A percentile compares a stretch with the other conserved stretches of the same genome.
These are phyloP conservation scores for Apamea monoglypha DNA, from an alignment of 2,888 invertebrate species.

Conservation along the genomic window DNA sequence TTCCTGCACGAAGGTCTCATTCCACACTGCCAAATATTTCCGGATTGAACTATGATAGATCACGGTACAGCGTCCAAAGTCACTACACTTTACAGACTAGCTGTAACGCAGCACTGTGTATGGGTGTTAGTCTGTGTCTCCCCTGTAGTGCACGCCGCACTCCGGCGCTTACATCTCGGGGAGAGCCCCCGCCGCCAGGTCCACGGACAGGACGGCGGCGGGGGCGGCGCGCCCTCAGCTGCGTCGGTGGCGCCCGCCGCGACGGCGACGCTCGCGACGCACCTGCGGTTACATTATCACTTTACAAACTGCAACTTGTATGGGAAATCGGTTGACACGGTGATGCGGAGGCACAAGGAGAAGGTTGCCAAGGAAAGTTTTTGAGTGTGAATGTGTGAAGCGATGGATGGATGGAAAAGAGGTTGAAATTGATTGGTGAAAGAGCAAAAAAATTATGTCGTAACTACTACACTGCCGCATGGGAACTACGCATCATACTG, in stretches of 20 bases:
- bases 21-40: neutral
- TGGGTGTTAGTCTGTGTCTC: neutral
- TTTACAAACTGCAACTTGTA: neutral
- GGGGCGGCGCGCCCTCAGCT: conserved; percentile 90
- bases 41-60: neutral
- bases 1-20: neutral
- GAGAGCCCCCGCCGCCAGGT: conserved; percentile 85
- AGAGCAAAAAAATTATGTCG: too few species aligned
- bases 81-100: neutral
- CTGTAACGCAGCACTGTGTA: neutral
- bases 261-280: conserved; percentile 79
- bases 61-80: neutral
- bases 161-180: conserved; percentile 9
- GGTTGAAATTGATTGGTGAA: too few species aligned
- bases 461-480: too few species aligned
- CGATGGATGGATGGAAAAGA: too few species aligned
- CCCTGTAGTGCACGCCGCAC: neutral
- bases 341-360: neutral
- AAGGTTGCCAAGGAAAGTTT: neutral
- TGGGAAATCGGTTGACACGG: neutral
- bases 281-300: neutral
- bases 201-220: conserved; percentile 86
- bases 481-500: too few species aligned
- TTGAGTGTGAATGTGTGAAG: too few species aligned
- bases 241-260: conserved; percentile 82